Evolutionary conservation across 2,797 vertebrate species (phyloP), one percentile per base, ranked within the genome.

Genomic region (Siniperca obscura): DNA sequence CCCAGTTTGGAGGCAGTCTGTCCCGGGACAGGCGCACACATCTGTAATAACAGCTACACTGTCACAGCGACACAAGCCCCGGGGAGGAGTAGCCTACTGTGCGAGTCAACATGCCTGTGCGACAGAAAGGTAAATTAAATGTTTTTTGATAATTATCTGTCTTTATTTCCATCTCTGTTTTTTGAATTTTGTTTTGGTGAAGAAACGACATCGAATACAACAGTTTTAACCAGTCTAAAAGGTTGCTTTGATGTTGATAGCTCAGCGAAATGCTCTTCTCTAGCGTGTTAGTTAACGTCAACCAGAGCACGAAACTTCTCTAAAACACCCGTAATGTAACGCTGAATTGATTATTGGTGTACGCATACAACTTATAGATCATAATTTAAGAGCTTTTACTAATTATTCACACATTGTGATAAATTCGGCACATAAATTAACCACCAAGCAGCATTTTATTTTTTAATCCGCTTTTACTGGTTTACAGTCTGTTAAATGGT

Each of bases 121-220:
- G 90, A 89, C 94, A 95, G 88, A 94, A 92, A 93, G 94, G 94
- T 95, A 89, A 77, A 68, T 40, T 1, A 60, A 22, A n/a, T 36
- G 5, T 4, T n/a, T 50, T 17, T 22, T 10, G 2, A 5, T 14
- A 11, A 21, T 57, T 62, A 9, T 19, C 9, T 2, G 7, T 19
- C 7, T 66, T 50, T 46, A 11, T 27, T 27, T 42, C 25, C 2
- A 19, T 48, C 46, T 48, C 5, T 48, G 46, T 17, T 17, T 17
- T 50, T 21, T 48, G 6, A 19, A 7, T 7, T 48, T 7, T 10
- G 12, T 7, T 66, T 44, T 52, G 11, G 9, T 17, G 1, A 12
- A 22, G 22, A 52, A 34, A 52, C n/a, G 0, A 12, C 3, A 14
- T 16, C 17, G 38, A 40, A 17, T 0, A 2, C 17, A 27, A 30